A percentile compares a stretch with the other conserved stretches of the same genome.
phyloP scores from a whole-genome alignment of 2,888 invertebrate genomes.

The Amblyjoppa proteus region DNA sequence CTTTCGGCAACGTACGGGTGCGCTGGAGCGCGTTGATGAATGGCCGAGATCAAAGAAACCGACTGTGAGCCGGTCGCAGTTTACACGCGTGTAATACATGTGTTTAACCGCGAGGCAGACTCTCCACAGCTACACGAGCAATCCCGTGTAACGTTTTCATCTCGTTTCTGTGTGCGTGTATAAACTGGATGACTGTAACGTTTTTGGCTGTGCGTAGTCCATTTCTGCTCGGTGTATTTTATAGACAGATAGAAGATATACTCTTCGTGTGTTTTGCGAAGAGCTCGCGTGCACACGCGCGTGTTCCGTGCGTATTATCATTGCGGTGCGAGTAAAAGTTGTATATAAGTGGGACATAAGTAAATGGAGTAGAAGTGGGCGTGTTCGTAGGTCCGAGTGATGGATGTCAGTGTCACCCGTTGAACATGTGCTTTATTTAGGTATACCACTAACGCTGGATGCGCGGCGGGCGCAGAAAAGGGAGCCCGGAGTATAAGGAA shows the following conservation, averaged over 20 bases:
- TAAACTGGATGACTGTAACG: conserved; percentile 18
- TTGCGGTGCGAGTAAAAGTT: conserved; percentile 19
- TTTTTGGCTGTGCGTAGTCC: conserved; percentile 8
- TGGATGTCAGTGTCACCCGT: conserved; percentile 83
- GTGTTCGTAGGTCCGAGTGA: conserved; percentile 77
- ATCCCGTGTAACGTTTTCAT: conserved; percentile 29
- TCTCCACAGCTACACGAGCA: conserved; percentile 35
- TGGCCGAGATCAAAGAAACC: conserved; percentile 83
- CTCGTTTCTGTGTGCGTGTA: conserved; percentile 11
- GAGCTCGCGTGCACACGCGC: not conserved
- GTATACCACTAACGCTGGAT: conserved; percentile 32
- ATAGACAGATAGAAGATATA: conserved; percentile 1
- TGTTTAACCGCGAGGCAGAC: conserved; percentile 75
- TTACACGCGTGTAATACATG: conserved; percentile 85
- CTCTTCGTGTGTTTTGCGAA: not conserved
- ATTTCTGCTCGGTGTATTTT: not conserved
- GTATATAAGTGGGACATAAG: conserved; percentile 45
- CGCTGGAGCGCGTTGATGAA: conserved; percentile 81
- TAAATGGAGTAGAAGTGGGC: conserved; percentile 71
- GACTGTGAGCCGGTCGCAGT: conserved; percentile 79
- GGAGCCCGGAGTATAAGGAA: conserved; percentile 34
- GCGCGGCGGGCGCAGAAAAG: conserved; percentile 6
- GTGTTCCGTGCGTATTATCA: not conserved
- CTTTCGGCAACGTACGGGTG: conserved; percentile 21
- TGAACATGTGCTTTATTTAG: conserved; percentile 81